Evolutionary conservation across 37 sponge, comb jelly and placozoan genomes (phyloP).

Genomic region (Corticium candelabrum): DNA sequence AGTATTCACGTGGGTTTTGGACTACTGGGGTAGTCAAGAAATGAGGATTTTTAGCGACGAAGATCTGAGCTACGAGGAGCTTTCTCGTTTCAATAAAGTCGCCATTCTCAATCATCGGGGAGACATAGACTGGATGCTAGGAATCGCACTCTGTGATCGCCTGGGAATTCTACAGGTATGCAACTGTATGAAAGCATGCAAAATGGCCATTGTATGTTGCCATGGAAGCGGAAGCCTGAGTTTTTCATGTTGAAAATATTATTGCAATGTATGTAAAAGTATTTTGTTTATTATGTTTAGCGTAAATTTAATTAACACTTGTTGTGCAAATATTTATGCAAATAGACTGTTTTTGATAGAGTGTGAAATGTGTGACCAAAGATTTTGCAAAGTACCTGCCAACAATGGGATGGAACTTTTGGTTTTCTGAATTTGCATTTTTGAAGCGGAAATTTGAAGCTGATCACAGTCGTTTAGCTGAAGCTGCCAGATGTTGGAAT

Average conservation of each 20-base stretch:
- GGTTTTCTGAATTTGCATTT: conserved; percentile 13
- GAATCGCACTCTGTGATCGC: conserved; percentile 61
- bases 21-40: neutral
- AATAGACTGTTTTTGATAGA: conserved; percentile 2
- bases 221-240: too few species aligned
- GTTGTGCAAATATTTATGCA: neutral
- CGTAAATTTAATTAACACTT: too few species aligned
- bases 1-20: neutral
- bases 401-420: conserved; percentile 10
- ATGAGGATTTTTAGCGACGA: neutral
- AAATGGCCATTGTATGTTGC: too few species aligned
- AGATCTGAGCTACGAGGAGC: neutral
- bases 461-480: neutral
- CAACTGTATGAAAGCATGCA: too few species aligned
- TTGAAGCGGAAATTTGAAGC: neutral
- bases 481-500: neutral
- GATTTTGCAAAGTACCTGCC: conserved; percentile 14
- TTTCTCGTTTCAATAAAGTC: conserved; percentile 6
- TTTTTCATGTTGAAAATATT: too few species aligned
- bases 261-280: too few species aligned
- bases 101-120: conserved; percentile 73
- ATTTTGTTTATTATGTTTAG: too few species aligned
- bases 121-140: conserved; percentile 95
- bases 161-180: conserved; percentile 57
- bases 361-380: conserved; percentile 12